Conservation (phyloP, 2,113 vertebrate species). For the Holacanthus passer region DNA sequence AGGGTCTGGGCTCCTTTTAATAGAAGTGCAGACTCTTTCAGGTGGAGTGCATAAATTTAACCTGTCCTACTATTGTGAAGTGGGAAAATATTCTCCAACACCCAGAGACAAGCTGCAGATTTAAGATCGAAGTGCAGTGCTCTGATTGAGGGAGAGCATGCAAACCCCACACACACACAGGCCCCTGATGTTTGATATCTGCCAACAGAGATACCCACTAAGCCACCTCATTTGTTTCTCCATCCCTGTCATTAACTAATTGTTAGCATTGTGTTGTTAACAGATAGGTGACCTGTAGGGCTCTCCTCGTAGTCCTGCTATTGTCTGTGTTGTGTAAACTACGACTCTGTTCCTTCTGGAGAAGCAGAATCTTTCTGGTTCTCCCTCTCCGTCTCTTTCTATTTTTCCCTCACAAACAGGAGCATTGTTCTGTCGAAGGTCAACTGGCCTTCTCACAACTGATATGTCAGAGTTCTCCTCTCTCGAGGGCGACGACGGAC, state of each 20-base stretch:
- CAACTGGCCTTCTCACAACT: slow-evolving; percentile 48
- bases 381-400: not conserved
- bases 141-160: not conserved
- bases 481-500: slow-evolving; percentile 22
- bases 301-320: slow-evolving; percentile 2
- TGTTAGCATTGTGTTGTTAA: slow-evolving; percentile 64
- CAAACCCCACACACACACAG: not conserved
- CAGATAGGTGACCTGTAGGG: slow-evolving; percentile 52
- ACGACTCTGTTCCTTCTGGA: slow-evolving; percentile 29
- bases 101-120: not conserved
- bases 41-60: slow-evolving; percentile 1
- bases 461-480: slow-evolving; percentile 54
- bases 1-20: slow-evolving; percentile 26
- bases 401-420: slow-evolving; percentile 29
- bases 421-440: slow-evolving; percentile 60
- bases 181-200: not conserved
- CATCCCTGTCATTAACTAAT: slow-evolving; percentile 52
- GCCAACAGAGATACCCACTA: not conserved
- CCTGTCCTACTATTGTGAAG: not conserved
- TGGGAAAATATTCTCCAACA: not conserved
- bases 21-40: not conserved
- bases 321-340: not conserved
- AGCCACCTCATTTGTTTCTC: slow-evolving; percentile 57
- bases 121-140: not conserved
- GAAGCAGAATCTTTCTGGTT: slow-evolving; percentile 1